These are phyloP conservation scores for Laupala kohalensis DNA, from an alignment of 1,140 invertebrate genomes.

Conservation along the genomic window DNA sequence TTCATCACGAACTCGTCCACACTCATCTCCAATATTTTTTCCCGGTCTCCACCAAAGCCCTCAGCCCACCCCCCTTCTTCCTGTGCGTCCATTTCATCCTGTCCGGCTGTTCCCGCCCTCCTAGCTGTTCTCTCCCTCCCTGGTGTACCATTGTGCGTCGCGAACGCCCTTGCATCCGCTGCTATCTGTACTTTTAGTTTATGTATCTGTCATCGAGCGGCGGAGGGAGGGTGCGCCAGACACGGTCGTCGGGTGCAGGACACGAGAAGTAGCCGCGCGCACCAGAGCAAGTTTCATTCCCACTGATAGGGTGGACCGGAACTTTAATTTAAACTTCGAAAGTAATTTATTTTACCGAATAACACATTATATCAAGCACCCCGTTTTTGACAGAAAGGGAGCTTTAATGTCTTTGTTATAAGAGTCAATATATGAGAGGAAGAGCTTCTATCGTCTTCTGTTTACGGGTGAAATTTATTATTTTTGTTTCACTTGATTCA, in stretches of 20 bases:
- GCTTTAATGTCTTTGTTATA: neutral
- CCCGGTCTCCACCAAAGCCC: too few species aligned
- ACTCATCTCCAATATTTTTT: too few species aligned
- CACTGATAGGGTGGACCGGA: neutral
- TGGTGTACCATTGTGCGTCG: too few species aligned
- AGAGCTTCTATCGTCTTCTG: neutral
- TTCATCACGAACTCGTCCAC: too few species aligned
- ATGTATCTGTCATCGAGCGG: too few species aligned
- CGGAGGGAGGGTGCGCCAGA: too few species aligned
- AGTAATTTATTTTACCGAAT: neutral
- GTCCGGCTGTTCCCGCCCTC: too few species aligned
- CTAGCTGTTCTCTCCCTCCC: too few species aligned
- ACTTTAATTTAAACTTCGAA: neutral
- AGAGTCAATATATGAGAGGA: neutral
- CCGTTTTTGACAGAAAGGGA: neutral
- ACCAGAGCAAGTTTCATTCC: neutral
- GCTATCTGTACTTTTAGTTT: too few species aligned
- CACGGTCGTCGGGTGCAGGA: neutral
- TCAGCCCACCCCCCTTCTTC: too few species aligned
- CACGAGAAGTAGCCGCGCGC: neutral
- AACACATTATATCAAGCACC: neutral
- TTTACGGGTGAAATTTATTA: neutral
- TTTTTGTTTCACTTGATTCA: neutral
- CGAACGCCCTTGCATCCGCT: too few species aligned
- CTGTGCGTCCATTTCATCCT: too few species aligned